Base-by-base conservation (phyloP, 2,797 vertebrate genomes). In the Sebastes diploproa region DNA sequence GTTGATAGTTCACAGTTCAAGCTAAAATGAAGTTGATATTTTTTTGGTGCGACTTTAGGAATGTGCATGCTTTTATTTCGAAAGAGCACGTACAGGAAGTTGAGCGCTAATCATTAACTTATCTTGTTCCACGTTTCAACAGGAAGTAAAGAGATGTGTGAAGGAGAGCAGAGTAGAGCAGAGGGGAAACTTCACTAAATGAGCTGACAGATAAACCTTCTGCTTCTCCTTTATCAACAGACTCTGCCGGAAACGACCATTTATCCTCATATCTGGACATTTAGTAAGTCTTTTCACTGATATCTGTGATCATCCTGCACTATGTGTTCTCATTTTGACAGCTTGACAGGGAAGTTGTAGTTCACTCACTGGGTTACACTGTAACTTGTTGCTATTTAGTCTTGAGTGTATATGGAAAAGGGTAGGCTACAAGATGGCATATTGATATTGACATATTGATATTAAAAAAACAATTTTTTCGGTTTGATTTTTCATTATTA, bases 131-230 rank as follows among this genome's bases (percentile, higher is more conserved):
- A 93, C 91, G 87, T 93, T 61, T 75, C 62, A 59, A 87, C 90
- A 38, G 93, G 93, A 95, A 94, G 91, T 89, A 78, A 34, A 78
- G 83, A 81, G 4, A 61, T 75, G 71, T 73, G 14, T 52, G n/a
- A 22, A 46, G 30, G 29, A 78, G 16, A 83, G 42, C 6, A 6
- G 14, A 42, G 38, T 0, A 42, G 36, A 16, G 5, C 38, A 42
- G n/a, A 74, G 3, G 18, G 1, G n/a, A 32, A 78, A 72, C 30
- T 78, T 73, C 18, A 29, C 10, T 55, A 18, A 79, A 69, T 81
- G 71, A 72, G 27, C 7, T 71, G 77, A 81, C 20, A 42, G 38
- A n/a, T 46, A 78, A 62, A 56, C 25, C 60, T 11, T 30, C 22
- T 23, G 42, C 16, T 18, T 60, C 8, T 66, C 5, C 29, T 42